Evolutionary conservation across 2,113 vertebrate genomes (phyloP), one percentile per base, ranked within the genome.

Genomic region (Coptodon bakossiorum): DNA sequence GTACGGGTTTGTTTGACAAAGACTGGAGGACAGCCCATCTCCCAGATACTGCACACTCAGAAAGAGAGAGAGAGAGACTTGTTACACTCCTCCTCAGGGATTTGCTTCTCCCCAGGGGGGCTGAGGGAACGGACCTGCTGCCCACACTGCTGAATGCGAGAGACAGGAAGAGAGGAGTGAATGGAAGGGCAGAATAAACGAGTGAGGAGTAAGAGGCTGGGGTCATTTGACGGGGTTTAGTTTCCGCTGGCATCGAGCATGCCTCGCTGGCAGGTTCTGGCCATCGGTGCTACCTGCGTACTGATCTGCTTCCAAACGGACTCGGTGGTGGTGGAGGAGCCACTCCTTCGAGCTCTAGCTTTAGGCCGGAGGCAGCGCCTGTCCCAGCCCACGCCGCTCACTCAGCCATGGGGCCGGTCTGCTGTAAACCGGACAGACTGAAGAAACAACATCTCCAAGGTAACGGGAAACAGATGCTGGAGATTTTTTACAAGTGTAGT

Each of bases 351-450:
- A 86, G 90, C 86, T 73, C 68, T 83, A 48, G 81, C 84, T 59
- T 56, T 90, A 85, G 81, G 68, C 80, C 86, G 11, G 76, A 76
- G 61, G 50, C 88, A 73, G 83, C 27, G 88, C 71, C 84, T 68
- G 73, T 76, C 76, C 66, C 61, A 17, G 90, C 34, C 79, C 43
- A 78, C 63, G 12, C 80, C 79, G 82, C 91, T 88, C 84, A 11
- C 82, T 63, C 89, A 92, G 93, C 91, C 92, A 96, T 96, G 96
- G 95, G 96, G 79, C 96, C 90, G 45, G 91, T 94, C 90, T 96
- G 96, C 95, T 96, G 95, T 91, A 96, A 95, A 81, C 90, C 83
- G 63, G 85, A 89, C 86, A 90, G 89, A 38, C 89, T 89, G 88
- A 95, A 94, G 93, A 91, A 93, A 91, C 83, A 86, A 76, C 93